A percentile compares a stretch with the other conserved stretches of the same genome.
Evolutionary conservation across 2,888 invertebrate species (phyloP).

Genomic region (Stegana nigrithorax): DNA sequence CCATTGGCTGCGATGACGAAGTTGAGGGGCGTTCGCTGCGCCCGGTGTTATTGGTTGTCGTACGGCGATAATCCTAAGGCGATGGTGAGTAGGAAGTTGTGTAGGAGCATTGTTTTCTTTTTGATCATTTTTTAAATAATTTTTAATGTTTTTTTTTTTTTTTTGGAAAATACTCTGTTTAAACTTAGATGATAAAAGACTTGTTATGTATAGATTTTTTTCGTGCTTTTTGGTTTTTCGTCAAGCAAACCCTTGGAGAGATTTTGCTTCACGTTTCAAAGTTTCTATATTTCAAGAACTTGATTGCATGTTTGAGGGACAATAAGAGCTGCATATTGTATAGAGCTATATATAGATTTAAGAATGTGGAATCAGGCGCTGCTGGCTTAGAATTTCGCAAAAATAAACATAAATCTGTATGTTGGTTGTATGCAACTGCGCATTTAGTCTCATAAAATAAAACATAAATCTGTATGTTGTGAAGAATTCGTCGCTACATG

Average conservation of each 20-base stretch:
- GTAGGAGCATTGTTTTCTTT: constrained; percentile 56
- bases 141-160: constrained; percentile 38
- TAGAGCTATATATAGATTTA: constrained; percentile 6
- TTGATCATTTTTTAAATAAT: constrained; percentile 32
- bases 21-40: constrained; percentile 67
- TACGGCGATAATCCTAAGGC: constrained; percentile 68
- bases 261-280: too few relatives aligned
- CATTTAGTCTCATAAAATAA: neutral
- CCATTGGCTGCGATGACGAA: constrained; percentile 60
- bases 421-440: neutral
- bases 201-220: neutral
- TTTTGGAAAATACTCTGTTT: too few relatives aligned
- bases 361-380: constrained; percentile 1
- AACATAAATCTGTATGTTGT: neutral
- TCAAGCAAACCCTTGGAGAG: neutral
- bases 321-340: neutral
- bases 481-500: neutral
- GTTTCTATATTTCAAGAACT: neutral
- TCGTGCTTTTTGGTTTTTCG: neutral
- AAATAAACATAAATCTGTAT: neutral
- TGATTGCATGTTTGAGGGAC: constrained; percentile 8
- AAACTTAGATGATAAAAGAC: constrained; percentile 11
- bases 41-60: constrained; percentile 54
- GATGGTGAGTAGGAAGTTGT: constrained; percentile 66
- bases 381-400: neutral